Evolutionary conservation across 2,113 vertebrate species (phyloP).

Genomic region (Rhabdomys dilectus): DNA sequence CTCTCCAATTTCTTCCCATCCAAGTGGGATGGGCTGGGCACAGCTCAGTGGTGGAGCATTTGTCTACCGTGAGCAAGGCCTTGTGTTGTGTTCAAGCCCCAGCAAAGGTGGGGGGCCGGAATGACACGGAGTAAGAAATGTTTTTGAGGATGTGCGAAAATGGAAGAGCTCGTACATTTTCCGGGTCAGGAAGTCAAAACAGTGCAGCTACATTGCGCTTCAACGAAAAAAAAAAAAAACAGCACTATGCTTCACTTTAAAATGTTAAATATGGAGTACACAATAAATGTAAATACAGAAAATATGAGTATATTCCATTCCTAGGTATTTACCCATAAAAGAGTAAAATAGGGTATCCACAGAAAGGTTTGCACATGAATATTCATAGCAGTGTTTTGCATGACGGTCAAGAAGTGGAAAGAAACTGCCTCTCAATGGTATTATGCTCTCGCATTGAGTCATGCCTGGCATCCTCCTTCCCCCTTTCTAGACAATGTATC

Average conservation of each 20-base stretch:
- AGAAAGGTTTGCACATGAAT: background rate
- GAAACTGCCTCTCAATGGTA: background rate
- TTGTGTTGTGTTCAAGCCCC: background rate
- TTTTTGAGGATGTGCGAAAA: background rate
- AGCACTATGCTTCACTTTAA: slow-evolving; percentile 29
- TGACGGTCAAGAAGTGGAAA: background rate
- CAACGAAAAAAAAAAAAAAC: slow-evolving; percentile 42
- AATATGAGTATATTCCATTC: background rate
- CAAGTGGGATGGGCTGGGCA: background rate
- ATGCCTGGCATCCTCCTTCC: background rate
- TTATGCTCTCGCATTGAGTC: background rate
- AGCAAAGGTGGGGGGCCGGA: too few species aligned
- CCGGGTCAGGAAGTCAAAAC: background rate
- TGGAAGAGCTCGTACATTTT: background rate
- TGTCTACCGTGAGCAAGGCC: background rate
- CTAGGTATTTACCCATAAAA: background rate
- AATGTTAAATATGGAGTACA: slow-evolving; percentile 1
- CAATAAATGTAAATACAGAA: background rate
- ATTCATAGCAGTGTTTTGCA: background rate
- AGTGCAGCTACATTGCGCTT: background rate
- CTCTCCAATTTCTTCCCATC: background rate
- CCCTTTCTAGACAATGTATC: background rate
- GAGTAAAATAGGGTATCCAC: background rate
- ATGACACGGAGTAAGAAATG: background rate
- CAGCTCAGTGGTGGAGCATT: background rate